These are phyloP conservation scores for Cyanoderma ruficeps DNA, from an alignment of 2,113 vertebrate species.

Conservation along the genomic window DNA sequence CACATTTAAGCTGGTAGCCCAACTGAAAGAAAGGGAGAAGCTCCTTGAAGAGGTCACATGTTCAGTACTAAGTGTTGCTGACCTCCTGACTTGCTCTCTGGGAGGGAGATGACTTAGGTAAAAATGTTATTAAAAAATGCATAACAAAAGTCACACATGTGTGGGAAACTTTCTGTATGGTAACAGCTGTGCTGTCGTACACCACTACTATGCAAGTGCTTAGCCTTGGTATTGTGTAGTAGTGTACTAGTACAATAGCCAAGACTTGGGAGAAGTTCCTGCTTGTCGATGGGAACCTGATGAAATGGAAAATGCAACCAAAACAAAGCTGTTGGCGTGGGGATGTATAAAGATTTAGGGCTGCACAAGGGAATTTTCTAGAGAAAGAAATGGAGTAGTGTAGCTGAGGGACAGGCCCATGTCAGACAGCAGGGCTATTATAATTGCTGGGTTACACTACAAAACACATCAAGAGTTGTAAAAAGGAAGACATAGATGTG, in stretches of 20 bases:
- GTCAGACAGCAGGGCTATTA: background rate
- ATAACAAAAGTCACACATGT: fast-evolving
- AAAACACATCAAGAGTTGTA: background rate
- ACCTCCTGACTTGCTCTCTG: background rate
- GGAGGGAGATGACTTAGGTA: background rate
- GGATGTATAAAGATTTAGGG: background rate
- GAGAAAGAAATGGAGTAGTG: background rate
- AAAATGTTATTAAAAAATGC: background rate
- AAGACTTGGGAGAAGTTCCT: background rate
- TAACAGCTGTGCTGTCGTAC: fast-evolving
- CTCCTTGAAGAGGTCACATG: background rate
- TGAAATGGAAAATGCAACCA: background rate
- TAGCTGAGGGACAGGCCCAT: background rate
- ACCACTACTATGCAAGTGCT: background rate
- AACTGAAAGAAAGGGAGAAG: background rate
- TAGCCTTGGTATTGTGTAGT: background rate
- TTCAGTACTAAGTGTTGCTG: background rate
- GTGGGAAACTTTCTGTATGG: background rate
- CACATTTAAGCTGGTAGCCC: background rate
- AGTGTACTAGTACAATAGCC: background rate
- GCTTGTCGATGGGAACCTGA: background rate
- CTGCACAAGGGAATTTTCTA: background rate
- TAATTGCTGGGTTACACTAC: background rate
- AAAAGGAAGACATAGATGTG: background rate
- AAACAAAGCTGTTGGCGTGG: background rate